Conservation (phyloP, 2,888 invertebrate species). For the Aricia artaxerxes region DNA sequence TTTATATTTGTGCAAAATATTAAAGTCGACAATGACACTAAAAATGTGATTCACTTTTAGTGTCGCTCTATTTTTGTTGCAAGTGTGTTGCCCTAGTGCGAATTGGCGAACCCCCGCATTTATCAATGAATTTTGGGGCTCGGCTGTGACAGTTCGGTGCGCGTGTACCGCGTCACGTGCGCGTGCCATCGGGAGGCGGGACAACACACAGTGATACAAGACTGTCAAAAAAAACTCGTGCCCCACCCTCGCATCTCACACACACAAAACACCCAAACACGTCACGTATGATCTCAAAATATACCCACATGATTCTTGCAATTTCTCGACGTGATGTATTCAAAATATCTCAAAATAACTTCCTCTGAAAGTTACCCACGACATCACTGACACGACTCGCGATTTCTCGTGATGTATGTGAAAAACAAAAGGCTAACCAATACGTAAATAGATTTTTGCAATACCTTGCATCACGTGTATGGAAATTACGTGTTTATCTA, state of each 20-base stretch:
- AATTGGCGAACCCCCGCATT: background rate
- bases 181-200: conserved; percentile 38
- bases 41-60: background rate
- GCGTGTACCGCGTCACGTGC: conserved; percentile 66
- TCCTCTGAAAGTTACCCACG: background rate
- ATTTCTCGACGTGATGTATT: conserved; percentile 20
- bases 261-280: conserved; percentile 50
- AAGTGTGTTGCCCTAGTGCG: background rate
- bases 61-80: background rate
- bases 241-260: conserved; percentile 49
- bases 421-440: background rate
- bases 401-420: background rate
- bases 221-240: conserved; percentile 45
- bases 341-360: background rate
- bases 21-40: background rate
- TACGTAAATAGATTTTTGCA: background rate
- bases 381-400: background rate
- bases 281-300: conserved; percentile 43
- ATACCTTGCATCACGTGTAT: conserved; percentile 5
- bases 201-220: background rate
- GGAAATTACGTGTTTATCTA: background rate
- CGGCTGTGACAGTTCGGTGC: background rate
- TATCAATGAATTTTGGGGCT: conserved; percentile 7
- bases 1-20: background rate
- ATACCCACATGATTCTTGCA: conserved; percentile 44